Base-by-base conservation (phyloP, 2,797 vertebrate species). In the Dallia pectoralis region DNA sequence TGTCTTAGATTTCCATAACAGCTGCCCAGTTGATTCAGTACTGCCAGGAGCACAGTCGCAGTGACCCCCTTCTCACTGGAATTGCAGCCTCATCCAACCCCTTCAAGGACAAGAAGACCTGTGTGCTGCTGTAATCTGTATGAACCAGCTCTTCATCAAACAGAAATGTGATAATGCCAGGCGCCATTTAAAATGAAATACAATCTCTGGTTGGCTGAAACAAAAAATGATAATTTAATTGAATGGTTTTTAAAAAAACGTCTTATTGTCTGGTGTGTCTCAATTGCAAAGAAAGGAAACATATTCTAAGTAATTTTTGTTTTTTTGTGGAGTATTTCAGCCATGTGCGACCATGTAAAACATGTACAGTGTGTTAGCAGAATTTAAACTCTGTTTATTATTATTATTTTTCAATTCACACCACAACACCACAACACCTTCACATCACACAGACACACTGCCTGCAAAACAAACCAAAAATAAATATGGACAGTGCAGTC, bases 61-160 rank as follows among this genome's bases (percentile, higher is more conserved):
- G 86, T 0, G 94, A 96, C 84, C 93, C 94, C 9, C 92, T 96
- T 75, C 86, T 96, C 47, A 92, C 88, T 7, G 93, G 94, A 74
- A 94, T 96, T 51, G 85, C 91, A 0, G 86, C 93, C 4, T 93
- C 94, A 0, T 91, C 91, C 77, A 96, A 95, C 77, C 94, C 94
- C 19, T 96, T 95, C 86, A 94, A 94, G 87, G 94, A 94, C 47
- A 95, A 95, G 91, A 95, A 94, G 87, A 91, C 87, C 67, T 96
- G 94, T 0, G 78, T 90, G 67, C 87, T 94, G 67, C 89, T 95
- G 2, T 95, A 84, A 88, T 22, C 53, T 25, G 18, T 22, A 59
- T 14, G 22, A 19, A 53, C n/a, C 51, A 53, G 51, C n/a, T 8
- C n/a, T 53, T 25, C 4, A 62, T 48, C 48, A 30, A 53, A 6